phyloP scores from a whole-genome alignment of 2,113 vertebrate genomes.

The Micromys minutus region DNA sequence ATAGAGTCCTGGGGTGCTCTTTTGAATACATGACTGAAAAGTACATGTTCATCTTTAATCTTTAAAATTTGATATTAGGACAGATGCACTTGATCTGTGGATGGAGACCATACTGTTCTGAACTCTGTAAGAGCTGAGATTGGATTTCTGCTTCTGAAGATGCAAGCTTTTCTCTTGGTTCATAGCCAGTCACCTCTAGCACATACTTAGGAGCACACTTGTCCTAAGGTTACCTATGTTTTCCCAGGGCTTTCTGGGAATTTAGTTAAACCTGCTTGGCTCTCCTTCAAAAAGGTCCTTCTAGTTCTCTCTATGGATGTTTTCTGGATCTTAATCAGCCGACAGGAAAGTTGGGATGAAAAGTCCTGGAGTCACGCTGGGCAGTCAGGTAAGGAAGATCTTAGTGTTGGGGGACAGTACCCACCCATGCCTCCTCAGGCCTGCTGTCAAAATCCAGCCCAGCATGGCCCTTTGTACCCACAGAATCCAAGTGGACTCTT shows the following conservation, averaged over 20 bases:
- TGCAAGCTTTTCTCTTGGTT: background rate
- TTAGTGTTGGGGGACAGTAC: background rate
- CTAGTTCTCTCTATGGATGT: background rate
- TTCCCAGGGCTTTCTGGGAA: background rate
- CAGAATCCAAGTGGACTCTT: no score
- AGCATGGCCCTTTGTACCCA: background rate
- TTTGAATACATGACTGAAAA: background rate
- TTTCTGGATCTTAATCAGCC: background rate
- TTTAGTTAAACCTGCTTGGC: background rate
- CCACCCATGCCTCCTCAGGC: background rate
- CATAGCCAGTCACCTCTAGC: background rate
- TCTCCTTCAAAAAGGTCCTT: background rate
- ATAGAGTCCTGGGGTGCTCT: background rate
- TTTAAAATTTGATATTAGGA: background rate
- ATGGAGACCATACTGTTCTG: background rate
- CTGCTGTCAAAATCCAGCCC: background rate
- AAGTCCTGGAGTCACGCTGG: background rate
- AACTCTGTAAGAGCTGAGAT: background rate
- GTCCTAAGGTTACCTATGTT: background rate
- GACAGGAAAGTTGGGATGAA: fast-evolving
- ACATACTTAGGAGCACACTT: background rate
- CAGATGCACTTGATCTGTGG: no score
- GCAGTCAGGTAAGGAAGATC: no score
- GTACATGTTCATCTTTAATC: background rate
- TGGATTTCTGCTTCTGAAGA: background rate